phyloP scores from a whole-genome alignment of 2,888 invertebrate genomes.

The Cosmopolites sordidus region DNA sequence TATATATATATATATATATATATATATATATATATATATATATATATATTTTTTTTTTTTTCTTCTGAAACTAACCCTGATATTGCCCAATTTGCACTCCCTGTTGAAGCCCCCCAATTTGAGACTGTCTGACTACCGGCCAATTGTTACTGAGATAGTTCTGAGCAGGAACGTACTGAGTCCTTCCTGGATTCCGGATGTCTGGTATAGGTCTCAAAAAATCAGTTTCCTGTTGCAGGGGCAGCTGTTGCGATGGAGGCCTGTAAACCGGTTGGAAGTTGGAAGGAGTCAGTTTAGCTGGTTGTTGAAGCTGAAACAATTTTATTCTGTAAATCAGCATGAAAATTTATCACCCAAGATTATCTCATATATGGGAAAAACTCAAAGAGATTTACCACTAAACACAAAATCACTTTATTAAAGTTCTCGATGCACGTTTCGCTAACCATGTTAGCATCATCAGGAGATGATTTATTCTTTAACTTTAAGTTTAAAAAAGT shows the following conservation, averaged over 20 bases:
- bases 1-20: too few relatives aligned
- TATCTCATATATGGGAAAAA: too few relatives aligned
- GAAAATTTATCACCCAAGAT: too few relatives aligned
- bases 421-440: too few relatives aligned
- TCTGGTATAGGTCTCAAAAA: constrained; percentile 37
- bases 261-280: constrained; percentile 19
- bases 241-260: constrained; percentile 9
- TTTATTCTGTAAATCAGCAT: not conserved
- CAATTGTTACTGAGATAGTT: constrained; percentile 33
- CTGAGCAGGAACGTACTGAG: constrained; percentile 25
- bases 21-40: too few relatives aligned
- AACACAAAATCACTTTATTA: too few relatives aligned
- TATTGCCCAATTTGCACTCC: constrained; percentile 39
- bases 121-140: constrained; percentile 32
- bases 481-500: too few relatives aligned
- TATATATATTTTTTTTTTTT: too few relatives aligned
- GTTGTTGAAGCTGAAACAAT: constrained; percentile 23
- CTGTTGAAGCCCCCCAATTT: constrained; percentile 35
- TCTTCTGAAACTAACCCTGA: constrained; percentile 32
- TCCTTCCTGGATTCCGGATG: constrained; percentile 27
- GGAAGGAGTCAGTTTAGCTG: constrained; percentile 15
- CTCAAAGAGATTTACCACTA: too few relatives aligned
- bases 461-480: too few relatives aligned
- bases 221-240: constrained; percentile 29
- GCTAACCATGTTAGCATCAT: too few relatives aligned